Percentiles rank a stretch among this genome's conserved stretches.
phyloP scores from a whole-genome alignment of 2,113 vertebrate genomes.

The Gavialis gangeticus region DNA sequence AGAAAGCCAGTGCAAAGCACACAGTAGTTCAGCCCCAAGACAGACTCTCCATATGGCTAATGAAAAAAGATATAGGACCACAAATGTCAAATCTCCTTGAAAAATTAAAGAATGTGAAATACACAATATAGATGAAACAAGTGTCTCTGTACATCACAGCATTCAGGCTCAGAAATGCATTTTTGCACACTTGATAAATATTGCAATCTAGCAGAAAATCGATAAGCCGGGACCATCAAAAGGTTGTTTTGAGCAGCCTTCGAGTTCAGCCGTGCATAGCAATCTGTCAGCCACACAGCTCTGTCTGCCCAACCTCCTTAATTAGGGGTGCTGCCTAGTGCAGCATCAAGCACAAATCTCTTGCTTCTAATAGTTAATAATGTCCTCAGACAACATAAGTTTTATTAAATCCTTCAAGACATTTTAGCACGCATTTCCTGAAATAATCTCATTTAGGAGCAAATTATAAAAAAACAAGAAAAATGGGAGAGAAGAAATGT shows the following conservation, averaged over 20 bases:
- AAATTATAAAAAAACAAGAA: slow-evolving; percentile 55
- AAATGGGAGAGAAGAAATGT: slow-evolving; percentile 72
- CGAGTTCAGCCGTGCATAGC: slow-evolving; percentile 70
- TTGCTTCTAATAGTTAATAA: slow-evolving; percentile 38
- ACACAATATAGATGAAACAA: neutral
- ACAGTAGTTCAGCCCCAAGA: neutral
- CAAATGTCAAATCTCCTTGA: neutral
- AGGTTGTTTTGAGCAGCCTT: slow-evolving; percentile 21
- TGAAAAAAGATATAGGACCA: neutral
- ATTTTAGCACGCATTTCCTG: slow-evolving; percentile 67
- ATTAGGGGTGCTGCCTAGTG: slow-evolving; percentile 74
- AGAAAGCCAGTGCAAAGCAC: neutral
- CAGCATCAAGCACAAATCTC: slow-evolving; percentile 32
- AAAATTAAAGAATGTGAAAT: neutral
- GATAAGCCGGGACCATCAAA: slow-evolving; percentile 5
- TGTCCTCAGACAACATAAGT: slow-evolving; percentile 53
- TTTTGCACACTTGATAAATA: slow-evolving; percentile 28
- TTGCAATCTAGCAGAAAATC: slow-evolving; percentile 47
- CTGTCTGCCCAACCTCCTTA: slow-evolving; percentile 79
- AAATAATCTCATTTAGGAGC: slow-evolving; percentile 62
- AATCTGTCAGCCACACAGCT: slow-evolving; percentile 76
- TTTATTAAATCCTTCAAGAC: slow-evolving; percentile 72
- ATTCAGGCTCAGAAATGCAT: neutral
- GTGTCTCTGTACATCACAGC: neutral
- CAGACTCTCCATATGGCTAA: neutral